A percentile compares a stretch with the other conserved stretches of the same genome.
Evolutionary conservation across 2,888 invertebrate genomes (phyloP).

Genomic region (Chydorus sphaericus): DNA sequence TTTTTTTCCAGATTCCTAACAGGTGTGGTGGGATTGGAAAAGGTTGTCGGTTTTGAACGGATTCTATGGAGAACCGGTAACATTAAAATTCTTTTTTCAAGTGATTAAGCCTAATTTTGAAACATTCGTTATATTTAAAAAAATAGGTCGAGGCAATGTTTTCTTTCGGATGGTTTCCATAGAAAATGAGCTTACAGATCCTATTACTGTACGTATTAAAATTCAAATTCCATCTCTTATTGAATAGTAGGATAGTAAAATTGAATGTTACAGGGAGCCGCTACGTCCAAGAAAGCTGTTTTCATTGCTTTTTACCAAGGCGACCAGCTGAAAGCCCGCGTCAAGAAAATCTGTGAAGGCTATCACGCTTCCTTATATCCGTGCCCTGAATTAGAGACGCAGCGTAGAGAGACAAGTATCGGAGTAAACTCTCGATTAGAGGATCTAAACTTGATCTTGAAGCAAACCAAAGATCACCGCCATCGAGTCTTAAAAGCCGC

Average conservation of each 20-base stretch:
- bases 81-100: background rate
- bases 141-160: conserved; percentile 64
- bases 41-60: conserved; percentile 89
- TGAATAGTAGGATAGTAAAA: no score
- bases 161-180: conserved; percentile 93
- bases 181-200: conserved; percentile 80
- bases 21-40: conserved; percentile 87
- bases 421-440: conserved; percentile 98
- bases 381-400: conserved; percentile 92
- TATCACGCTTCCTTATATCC: conserved; percentile 97
- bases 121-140: no score
- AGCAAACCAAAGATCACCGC: conserved; percentile 95
- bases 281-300: no score
- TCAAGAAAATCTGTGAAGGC: conserved; percentile 98
- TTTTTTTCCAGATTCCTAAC: conserved; percentile 81
- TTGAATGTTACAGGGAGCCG: no score
- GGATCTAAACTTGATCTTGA: conserved; percentile 83
- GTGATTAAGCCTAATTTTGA: background rate
- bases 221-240: background rate
- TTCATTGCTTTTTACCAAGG: conserved; percentile 98
- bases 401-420: conserved; percentile 94
- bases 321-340: conserved; percentile 89
- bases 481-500: conserved; percentile 94
- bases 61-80: conserved; percentile 94
- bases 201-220: conserved; percentile 65